Conservation (phyloP, 2,113 vertebrate species). For the Bombycilla garrulus region DNA sequence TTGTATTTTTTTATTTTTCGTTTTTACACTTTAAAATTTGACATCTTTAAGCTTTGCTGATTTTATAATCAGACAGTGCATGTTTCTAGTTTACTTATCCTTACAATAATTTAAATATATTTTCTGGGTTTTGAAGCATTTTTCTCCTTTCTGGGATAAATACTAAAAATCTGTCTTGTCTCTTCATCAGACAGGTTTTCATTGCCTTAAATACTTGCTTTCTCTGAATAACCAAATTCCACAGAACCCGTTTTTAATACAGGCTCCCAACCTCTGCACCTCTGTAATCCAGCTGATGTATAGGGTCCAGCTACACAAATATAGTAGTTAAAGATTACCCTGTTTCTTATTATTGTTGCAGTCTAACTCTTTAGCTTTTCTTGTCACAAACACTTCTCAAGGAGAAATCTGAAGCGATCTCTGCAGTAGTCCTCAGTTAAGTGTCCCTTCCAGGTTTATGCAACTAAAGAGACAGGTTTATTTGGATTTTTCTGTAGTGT, state of each 20-base stretch:
- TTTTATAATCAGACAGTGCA: background rate
- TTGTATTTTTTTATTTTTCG: background rate
- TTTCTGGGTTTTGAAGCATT: background rate
- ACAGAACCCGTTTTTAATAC: background rate
- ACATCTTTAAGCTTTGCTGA: background rate
- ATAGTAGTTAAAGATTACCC: background rate
- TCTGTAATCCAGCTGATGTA: background rate
- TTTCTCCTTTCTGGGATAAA: background rate
- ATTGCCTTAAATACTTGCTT: background rate
- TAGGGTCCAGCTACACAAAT: background rate
- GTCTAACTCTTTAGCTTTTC: background rate
- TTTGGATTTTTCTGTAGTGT: background rate
- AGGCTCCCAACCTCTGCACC: background rate
- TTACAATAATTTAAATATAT: background rate
- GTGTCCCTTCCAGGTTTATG: background rate
- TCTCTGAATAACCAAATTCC: background rate
- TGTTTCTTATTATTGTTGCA: background rate
- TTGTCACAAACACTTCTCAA: background rate
- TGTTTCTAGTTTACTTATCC: background rate
- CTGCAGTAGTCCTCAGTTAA: background rate
- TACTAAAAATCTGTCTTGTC: background rate
- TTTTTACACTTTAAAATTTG: background rate
- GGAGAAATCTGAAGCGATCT: background rate
- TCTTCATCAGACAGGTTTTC: background rate
- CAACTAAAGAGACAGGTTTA: background rate